Percentiles rank a stretch among this genome's conserved stretches.
Conservation (phyloP, 1,140 invertebrate genomes). For the Calycopis cecrops region DNA sequence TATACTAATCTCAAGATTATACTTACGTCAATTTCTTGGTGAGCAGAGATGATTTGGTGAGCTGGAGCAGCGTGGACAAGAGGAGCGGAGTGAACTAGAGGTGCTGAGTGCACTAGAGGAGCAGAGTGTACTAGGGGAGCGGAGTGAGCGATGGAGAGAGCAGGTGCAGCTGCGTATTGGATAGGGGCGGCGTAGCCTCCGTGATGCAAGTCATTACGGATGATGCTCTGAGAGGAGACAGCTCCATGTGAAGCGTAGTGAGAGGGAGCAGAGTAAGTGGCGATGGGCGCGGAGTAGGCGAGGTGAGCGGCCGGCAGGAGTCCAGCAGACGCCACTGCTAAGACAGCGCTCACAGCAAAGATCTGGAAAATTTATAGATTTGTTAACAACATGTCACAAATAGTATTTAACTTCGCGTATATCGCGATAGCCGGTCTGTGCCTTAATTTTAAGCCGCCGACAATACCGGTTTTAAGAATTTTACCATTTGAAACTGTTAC, state of each 20-base stretch:
- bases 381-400: background rate
- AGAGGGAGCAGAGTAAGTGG: too few relatives aligned
- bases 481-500: too few relatives aligned
- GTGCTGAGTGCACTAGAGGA: conserved; percentile 37
- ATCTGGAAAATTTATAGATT: conserved; percentile 20
- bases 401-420: too few relatives aligned
- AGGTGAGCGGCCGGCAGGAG: conserved; percentile 29
- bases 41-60: conserved; percentile 26
- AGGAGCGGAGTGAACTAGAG: conserved; percentile 23
- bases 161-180: conserved; percentile 16
- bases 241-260: conserved; percentile 46
- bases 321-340: conserved; percentile 30
- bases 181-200: conserved; percentile 32
- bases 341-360: conserved; percentile 24
- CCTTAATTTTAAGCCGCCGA: too few relatives aligned
- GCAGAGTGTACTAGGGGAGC: conserved; percentile 30
- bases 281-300: too few relatives aligned
- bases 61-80: conserved; percentile 25
- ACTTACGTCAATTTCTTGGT: conserved; percentile 28
- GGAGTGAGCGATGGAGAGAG: conserved; percentile 7
- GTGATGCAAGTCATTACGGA: conserved; percentile 38
- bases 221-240: conserved; percentile 53
- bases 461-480: too few relatives aligned
- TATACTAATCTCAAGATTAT: too few relatives aligned
- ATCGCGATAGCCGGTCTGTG: too few relatives aligned